A percentile compares a stretch with the other conserved stretches of the same genome.
Conservation (phyloP, 2,113 vertebrate species). For the Oceanodroma tethys region DNA sequence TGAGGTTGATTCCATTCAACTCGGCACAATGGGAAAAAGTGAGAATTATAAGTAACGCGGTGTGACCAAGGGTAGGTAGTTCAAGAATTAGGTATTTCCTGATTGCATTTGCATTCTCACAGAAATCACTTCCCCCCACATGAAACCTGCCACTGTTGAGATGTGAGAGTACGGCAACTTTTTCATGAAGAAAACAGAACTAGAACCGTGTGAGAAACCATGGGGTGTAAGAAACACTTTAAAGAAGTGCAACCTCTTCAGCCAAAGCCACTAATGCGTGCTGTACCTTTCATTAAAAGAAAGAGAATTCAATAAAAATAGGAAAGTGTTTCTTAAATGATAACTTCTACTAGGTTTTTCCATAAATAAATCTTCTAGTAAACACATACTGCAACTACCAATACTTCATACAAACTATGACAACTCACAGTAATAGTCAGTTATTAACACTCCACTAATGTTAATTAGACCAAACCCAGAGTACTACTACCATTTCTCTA, state of each 20-base stretch:
- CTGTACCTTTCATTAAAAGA: not conserved
- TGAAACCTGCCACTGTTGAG: not conserved
- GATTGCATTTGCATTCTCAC: not conserved
- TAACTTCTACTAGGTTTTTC: not conserved
- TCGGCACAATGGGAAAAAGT: not conserved
- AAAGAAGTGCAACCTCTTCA: not conserved
- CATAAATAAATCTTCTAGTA: not conserved
- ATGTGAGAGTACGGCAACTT: not conserved
- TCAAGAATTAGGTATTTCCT: not conserved
- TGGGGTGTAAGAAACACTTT: not conserved
- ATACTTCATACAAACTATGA: not conserved
- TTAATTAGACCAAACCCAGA: not conserved
- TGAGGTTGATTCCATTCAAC: not conserved
- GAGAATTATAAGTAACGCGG: not conserved
- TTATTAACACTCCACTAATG: not conserved
- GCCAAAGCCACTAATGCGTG: not conserved
- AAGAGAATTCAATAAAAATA: not conserved
- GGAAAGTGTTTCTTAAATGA: not conserved
- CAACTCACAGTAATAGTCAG: not conserved
- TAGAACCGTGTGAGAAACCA: not conserved
- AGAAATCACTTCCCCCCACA: not conserved
- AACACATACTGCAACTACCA: not conserved
- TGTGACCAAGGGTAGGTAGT: not conserved
- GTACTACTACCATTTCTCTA: not conserved
- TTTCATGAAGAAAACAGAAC: not conserved